These are phyloP conservation scores for Lophius piscatorius DNA, from an alignment of 2,113 vertebrate species.

Conservation along the genomic window DNA sequence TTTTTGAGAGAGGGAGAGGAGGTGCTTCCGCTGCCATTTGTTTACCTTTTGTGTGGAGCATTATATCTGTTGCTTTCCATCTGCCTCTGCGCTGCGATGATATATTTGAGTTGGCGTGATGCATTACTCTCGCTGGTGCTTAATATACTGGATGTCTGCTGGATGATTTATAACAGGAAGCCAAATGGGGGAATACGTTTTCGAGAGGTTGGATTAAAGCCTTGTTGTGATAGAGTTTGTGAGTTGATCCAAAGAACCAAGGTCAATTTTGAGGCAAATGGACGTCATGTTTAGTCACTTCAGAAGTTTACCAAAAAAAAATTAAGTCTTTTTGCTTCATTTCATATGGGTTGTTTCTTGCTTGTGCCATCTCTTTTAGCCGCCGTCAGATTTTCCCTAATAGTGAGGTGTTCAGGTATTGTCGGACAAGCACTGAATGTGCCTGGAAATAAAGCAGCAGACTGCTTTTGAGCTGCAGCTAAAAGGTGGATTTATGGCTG, in stretches of 20 bases:
- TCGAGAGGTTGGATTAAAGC: slow-evolving; percentile 12
- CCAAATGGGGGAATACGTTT: slow-evolving; percentile 6
- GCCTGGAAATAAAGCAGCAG: not conserved
- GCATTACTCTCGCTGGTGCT: slow-evolving; percentile 19
- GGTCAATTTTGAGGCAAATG: not conserved
- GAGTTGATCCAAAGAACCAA: not conserved
- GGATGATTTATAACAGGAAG: slow-evolving; percentile 18
- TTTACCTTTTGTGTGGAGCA: slow-evolving; percentile 29
- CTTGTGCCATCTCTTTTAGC: not conserved
- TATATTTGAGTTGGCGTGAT: slow-evolving; percentile 30
- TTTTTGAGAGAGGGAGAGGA: slow-evolving; percentile 7
- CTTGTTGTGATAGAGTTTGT: not conserved
- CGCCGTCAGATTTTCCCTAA: slow-evolving; percentile 3
- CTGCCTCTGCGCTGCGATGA: not conserved
- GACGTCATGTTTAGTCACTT: not conserved
- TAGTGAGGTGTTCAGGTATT: slow-evolving; percentile 7
- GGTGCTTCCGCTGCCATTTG: slow-evolving; percentile 19
- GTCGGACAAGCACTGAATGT: not conserved
- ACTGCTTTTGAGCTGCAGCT: not conserved
- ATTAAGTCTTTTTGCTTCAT: not conserved
- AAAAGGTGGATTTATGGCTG: not conserved
- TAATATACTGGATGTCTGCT: slow-evolving; percentile 3
- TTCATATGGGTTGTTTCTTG: not conserved
- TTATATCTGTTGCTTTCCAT: slow-evolving; percentile 17
- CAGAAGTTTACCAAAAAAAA: not conserved